A percentile compares a stretch with the other conserved stretches of the same genome.
Conservation (phyloP, 2,888 invertebrate genomes). For the Zele albiditarsus region DNA sequence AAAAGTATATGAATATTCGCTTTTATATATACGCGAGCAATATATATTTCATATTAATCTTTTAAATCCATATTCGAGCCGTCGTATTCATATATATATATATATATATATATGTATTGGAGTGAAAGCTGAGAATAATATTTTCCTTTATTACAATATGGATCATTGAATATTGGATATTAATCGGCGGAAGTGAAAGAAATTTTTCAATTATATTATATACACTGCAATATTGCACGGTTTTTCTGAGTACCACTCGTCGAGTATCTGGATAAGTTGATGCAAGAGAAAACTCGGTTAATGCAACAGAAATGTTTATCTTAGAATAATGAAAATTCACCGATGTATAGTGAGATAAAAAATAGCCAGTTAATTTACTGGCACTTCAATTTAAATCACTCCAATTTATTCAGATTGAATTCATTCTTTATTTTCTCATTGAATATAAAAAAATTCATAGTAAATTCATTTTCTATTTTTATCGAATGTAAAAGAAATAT, state of each 20-base stretch:
- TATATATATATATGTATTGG: too few relatives aligned
- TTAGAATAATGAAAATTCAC: neutral
- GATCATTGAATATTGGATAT: conserved; percentile 30
- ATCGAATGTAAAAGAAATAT: neutral
- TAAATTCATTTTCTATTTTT: neutral
- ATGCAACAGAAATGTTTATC: conserved; percentile 27
- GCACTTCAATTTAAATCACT: neutral
- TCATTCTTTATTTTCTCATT: neutral
- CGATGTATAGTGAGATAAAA: neutral
- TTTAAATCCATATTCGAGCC: neutral
- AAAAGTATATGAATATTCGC: conserved; percentile 12
- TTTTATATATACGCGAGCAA: neutral
- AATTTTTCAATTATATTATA: neutral
- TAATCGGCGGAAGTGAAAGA: conserved; percentile 8
- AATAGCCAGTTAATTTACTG: neutral
- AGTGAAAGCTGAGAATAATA: conserved; percentile 16
- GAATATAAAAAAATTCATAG: neutral
- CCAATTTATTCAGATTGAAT: neutral
- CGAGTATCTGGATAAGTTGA: neutral
- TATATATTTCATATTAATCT: conserved; percentile 14
- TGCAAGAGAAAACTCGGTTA: conserved; percentile 20
- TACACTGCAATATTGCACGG: neutral
- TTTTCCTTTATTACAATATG: conserved; percentile 19
- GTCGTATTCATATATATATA: neutral
- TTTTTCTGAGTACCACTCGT: neutral